Base-by-base conservation (phyloP, 2,888 invertebrate species). In the Drosophila testacea region DNA sequence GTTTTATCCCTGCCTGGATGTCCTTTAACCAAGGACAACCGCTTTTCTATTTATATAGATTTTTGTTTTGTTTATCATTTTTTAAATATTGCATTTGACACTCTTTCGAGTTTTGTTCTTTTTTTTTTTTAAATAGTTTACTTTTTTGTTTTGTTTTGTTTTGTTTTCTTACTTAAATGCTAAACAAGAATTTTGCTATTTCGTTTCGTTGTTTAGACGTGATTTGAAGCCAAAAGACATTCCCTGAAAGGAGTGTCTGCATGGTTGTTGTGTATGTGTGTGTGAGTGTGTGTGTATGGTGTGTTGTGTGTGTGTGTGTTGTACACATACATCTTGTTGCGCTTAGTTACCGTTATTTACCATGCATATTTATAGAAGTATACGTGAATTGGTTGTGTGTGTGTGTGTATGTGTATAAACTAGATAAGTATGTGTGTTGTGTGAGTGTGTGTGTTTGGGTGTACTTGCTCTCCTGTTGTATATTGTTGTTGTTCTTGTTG, bases 101-200 rank as follows among this genome's bases (percentile, higher is more conserved):
- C 44, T 44, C 50, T 42, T 22, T 48, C 60, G 51, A 44, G 42
- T 62, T 61, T 55, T 39, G 10, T 48, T 16, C 16, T 16, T 16
- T 16, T 16, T 16, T 16, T 16, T 16, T 16, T 62, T 50, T 42
- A 52, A 27, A 16, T 76, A 77, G 51, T 60, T 68, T 56, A 39
- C 46, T 59, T 64, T 62, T 39, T 62, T 28, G 48, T 51, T 32
- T 28, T 41, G 48, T 51, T 32, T 28, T 41, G 57, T 41, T 46
- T 44, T 27, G n/a, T 28, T 13, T 48, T 56, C 48, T 60, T 83
- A 84, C 87, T 83, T 83, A 83, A 77, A 82, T 73, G 80, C 83
- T 83, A 83, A 85, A 84, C 77, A 87, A 82, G 82, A 83, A 84
- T 87, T 87, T 87, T 68, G 64, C 83, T 83, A 86, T 83, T 86